phyloP scores from a whole-genome alignment of 2,797 vertebrate genomes.

The Hydrocynus forskahlii region DNA sequence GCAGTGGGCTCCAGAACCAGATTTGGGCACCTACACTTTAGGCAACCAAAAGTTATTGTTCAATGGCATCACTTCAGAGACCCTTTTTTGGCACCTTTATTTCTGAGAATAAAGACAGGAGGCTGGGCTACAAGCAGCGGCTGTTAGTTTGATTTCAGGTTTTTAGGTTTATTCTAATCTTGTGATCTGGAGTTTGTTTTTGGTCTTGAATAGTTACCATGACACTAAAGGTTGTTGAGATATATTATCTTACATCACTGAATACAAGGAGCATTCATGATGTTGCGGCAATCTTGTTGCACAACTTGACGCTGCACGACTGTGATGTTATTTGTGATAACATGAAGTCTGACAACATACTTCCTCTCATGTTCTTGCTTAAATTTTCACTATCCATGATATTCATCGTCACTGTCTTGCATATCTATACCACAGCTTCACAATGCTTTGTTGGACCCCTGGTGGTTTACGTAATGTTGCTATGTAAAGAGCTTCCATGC shows the following conservation, averaged over 20 bases:
- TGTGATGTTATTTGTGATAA: too few species aligned
- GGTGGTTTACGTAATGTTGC: conserved; percentile 23
- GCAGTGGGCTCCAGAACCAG: too few species aligned
- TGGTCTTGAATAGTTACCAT: not conserved
- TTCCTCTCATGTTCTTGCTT: too few species aligned
- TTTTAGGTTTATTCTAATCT: not conserved
- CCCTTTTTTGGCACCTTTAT: not conserved
- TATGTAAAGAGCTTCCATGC: not conserved
- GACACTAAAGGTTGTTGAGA: not conserved
- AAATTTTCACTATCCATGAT: too few species aligned
- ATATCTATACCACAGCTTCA: too few species aligned
- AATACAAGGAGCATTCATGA: too few species aligned
- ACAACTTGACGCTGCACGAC: too few species aligned
- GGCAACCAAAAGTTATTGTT: not conserved
- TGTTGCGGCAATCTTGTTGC: too few species aligned
- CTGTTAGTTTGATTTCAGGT: conserved; percentile 15
- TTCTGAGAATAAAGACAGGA: not conserved
- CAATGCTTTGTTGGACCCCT: not conserved
- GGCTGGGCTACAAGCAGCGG: not conserved
- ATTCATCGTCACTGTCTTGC: too few species aligned
- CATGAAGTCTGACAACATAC: too few species aligned
- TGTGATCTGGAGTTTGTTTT: not conserved
- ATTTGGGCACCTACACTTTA: not conserved
- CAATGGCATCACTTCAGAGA: too few species aligned
- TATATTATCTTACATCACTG: not conserved